A percentile compares a stretch with the other conserved stretches of the same genome.
Conservation (phyloP, 2,797 vertebrate species). For the Ptychadena robeensis region DNA sequence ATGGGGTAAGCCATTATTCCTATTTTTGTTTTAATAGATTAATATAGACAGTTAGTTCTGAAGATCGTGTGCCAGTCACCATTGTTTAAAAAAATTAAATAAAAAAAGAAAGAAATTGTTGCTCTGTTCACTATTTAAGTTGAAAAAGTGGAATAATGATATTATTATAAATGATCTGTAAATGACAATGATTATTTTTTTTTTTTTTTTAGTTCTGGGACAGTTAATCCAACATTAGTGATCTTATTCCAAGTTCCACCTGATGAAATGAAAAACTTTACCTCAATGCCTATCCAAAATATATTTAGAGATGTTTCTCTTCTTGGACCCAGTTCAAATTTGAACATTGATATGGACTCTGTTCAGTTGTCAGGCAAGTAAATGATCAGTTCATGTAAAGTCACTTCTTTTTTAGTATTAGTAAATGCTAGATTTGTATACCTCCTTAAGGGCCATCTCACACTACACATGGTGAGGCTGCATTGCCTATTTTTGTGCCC, state of each 20-base stretch:
- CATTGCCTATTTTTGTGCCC: too few species aligned
- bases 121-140: too few species aligned
- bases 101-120: too few species aligned
- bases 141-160: too few species aligned
- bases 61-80: too few species aligned
- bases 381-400: not conserved
- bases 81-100: too few species aligned
- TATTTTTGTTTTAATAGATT: not conserved
- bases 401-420: not conserved
- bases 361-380: conserved; percentile 41
- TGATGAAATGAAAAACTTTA: not conserved
- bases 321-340: not conserved
- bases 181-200: not conserved
- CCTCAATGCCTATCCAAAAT: not conserved
- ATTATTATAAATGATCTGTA: not conserved
- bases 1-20: conserved; percentile 28
- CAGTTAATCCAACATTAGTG: conserved; percentile 29
- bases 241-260: conserved; percentile 1
- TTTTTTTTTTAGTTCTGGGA: conserved; percentile 37
- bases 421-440: not conserved
- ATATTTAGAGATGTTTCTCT: conserved; percentile 18
- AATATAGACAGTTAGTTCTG: too few species aligned
- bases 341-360: conserved; percentile 29
- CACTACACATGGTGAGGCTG: too few species aligned
- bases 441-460: too few species aligned